Base-by-base conservation (phyloP, 1,140 invertebrate genomes). In the Drosophila pallidifrons region DNA sequence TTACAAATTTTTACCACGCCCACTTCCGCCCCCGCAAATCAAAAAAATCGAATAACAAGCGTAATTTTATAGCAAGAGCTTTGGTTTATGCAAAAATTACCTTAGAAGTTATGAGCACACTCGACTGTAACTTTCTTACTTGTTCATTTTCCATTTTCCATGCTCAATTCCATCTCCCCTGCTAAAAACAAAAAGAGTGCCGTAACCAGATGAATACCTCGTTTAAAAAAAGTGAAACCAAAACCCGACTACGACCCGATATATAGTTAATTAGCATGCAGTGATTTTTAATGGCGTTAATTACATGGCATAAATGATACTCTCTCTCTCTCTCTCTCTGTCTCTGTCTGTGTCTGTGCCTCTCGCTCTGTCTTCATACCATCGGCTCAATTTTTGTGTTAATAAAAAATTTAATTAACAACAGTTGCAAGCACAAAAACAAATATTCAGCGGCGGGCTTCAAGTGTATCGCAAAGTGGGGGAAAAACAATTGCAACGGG, bases 271-370 rank as follows among this genome's bases (percentile, higher is more conserved):
- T 88, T 88, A 88, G 67, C 77, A 68, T 68, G 60, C 80, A 67
- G 47, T 55, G 80, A 81, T 73, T 89, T 82, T 88, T 73, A 88
- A 89, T 83, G 70, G 77, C 80, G 77, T 88, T 88, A 85, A 41
- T 57, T 57, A 35, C 35, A 41, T 38, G 54, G 35, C 54, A 57
- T 54, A 35, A 70, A 35, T 70, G 68, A 54, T 52, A 43, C 38
- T 54, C 41, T 4, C 16, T 3, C 20, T 5, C 41, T 15, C 25
- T 25, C 20, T 4, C 20, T 25, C 20, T 25, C 3, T 25, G 16
- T 47, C 16, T 8, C 1, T 15, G 15, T 15, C 15, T 15, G 15
- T 15, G 15, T 47, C 45, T 16, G 5, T 20, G n/a, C 1, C 51
- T 10, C 30, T 32, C 13, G 6, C 38, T 10, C 38, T 25, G 35